Evolutionary conservation across 2,113 vertebrate species (phyloP), one percentile per base, ranked within the genome.

Genomic region (Bujurquina vittata): DNA sequence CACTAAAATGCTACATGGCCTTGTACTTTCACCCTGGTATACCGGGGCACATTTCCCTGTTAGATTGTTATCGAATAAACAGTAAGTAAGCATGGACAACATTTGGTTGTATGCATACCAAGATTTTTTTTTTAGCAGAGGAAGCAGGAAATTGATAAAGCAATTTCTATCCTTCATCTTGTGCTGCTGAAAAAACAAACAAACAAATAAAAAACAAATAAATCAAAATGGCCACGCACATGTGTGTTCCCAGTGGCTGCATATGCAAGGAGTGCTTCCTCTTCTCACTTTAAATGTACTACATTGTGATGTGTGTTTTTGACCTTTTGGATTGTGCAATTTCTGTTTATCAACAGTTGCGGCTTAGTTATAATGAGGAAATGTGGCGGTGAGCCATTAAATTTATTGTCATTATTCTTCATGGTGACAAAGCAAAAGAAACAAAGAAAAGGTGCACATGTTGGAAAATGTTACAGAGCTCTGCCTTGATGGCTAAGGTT

Each of bases 11-110:
- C 7, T 55, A 52, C 85, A 55, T 29, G 58, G 54, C 23, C 37
- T 57, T 29, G 20, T 62, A 7, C 46, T 60, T 72, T 43, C 5
- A 54, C 77, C 8, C 1, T 4, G 29, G 5, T 3, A 4, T 3
- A 22, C 54, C 67, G 18, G 31, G 11, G 46, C 6, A 20, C 59
- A 72, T 84, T 92, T 91, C 83, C 88, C 86, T 84, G 78, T 85
- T 65, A 62, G 85, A 80, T 81, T 75, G n/a, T 3, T 43, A 77
- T 75, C 33, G 20, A 80, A 76, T 46, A 10, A 2, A 20, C 26
- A n/a, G 56, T 40, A 33, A 22, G 5, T 10, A 56, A 2, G 12
- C 9, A 60, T 60, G 55, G 59, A 84, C 87, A 84, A 79, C 17
- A 75, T 56, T 2, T 9, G 22, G 17, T 35, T 11, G 74, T 65